phyloP scores from a whole-genome alignment of 35 echinoderm and acorn worm species.

The Chiridota heheva region DNA sequence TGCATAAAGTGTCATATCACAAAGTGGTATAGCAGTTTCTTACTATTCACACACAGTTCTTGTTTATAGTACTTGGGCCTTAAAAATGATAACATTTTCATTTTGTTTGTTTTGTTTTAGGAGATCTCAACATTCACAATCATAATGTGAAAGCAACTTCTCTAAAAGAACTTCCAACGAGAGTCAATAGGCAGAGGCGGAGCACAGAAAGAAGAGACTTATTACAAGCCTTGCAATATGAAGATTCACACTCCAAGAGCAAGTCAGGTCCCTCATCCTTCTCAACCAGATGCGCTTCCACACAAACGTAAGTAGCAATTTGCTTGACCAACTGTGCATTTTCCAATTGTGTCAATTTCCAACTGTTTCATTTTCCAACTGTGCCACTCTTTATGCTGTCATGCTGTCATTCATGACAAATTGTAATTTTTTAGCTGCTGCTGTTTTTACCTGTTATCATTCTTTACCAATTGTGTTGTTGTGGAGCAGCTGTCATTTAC shows the following conservation, averaged over 20 bases:
- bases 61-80: too few relatives aligned
- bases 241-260: slow-evolving; percentile 46
- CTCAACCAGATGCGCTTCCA: slow-evolving; percentile 69
- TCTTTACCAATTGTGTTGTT: neutral
- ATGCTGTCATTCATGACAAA: neutral
- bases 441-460: neutral
- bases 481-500: neutral
- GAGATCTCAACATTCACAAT: too few relatives aligned
- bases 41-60: too few relatives aligned
- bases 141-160: too few relatives aligned
- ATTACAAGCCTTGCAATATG: slow-evolving; percentile 66
- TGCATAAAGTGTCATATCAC: too few relatives aligned
- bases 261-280: slow-evolving; percentile 18
- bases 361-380: neutral
- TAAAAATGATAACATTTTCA: too few relatives aligned
- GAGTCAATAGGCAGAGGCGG: slow-evolving; percentile 78
- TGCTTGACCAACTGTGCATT: neutral
- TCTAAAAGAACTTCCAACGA: slow-evolving; percentile 82
- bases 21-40: too few relatives aligned
- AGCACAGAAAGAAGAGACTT: slow-evolving; percentile 74
- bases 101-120: too few relatives aligned
- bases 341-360: neutral
- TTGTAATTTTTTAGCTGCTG: neutral
- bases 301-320: slow-evolving; percentile 81
- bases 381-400: neutral